Percentiles rank a stretch among this genome's conserved stretches.
phyloP scores from a whole-genome alignment of 2,888 invertebrate species.

The Spilosoma lubricipeda region DNA sequence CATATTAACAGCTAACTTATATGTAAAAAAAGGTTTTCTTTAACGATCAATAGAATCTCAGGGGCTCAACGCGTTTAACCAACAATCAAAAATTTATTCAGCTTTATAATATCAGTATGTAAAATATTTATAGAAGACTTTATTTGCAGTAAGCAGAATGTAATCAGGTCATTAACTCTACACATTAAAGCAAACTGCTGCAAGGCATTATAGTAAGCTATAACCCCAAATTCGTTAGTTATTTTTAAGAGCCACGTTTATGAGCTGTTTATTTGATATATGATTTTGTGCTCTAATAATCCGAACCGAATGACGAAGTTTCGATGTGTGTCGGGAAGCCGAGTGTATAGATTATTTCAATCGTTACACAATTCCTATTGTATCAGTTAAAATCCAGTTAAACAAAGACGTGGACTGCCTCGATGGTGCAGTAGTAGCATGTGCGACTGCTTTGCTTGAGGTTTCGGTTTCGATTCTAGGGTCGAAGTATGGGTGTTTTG shows the following conservation, averaged over 20 bases:
- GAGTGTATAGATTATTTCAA: neutral
- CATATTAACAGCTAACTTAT: no score
- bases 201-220: neutral
- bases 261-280: constrained; percentile 11
- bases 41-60: no score
- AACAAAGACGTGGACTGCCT: neutral
- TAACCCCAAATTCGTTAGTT: neutral
- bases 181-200: constrained; percentile 5
- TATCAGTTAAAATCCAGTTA: neutral
- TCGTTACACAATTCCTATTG: neutral
- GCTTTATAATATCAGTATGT: no score
- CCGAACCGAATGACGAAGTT: neutral
- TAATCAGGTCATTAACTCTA: neutral
- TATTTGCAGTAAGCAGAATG: neutral
- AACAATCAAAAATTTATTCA: no score
- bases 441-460: no score
- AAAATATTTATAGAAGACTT: neutral
- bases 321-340: neutral
- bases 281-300: constrained; percentile 10
- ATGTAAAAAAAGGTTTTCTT: no score
- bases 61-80: no score
- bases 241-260: constrained; percentile 4
- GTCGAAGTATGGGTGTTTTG: no score
- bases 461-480: no score
- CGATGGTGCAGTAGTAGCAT: no score